Evolutionary conservation across 2,113 vertebrate species (phyloP), one percentile per base, ranked within the genome.

Genomic region (Nothoprocta pentlandii): DNA sequence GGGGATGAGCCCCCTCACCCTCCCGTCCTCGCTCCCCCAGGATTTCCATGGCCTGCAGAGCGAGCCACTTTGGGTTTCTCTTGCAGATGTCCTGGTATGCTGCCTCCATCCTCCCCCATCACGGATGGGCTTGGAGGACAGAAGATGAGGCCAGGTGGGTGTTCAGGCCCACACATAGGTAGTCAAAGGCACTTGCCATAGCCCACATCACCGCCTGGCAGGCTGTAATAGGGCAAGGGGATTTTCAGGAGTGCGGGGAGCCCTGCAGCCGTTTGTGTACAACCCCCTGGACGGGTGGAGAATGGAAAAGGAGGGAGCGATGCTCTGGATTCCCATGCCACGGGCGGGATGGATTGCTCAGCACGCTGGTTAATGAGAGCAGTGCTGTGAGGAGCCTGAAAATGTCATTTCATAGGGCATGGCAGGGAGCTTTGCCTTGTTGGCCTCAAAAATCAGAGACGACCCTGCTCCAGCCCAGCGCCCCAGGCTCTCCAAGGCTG

Each of bases 1-100:
- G n/a, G 9, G 5, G 44, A 25, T 49, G 36, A 36, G 59, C 53
- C 36, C 67, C 15, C 53, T 56, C 28, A 13, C 13, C 25, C 53
- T 15, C 13, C 13, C 13, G 25, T 15, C n/a, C 46, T 41, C 6
- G 0, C 28, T 30, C 10, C 19, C 16, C 17, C 1, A 6, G 56
- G 22, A 46, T 61, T 53, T 75, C 44, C 36, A 62, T 44, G 25
- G 21, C 7, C 32, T 28, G 44, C 44, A 0, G 1, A 6, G 5
- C 10, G 15, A 41, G 39, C 17, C 15, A n/a, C 3, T 7, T 22
- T 62, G 56, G n/a, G 41, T 16, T n/a, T 14, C 63, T 41, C 36
- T 4, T 28, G 39, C 9, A 16, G 36, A 15, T 41, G 15, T 53
- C 46, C 34, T 1, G 1, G n/a, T 13, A 39, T 28, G 66, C 42